Evolutionary conservation across 2,888 invertebrate species (phyloP), one percentile per base, ranked within the genome.

Genomic region (Antheraea assamensis): DNA sequence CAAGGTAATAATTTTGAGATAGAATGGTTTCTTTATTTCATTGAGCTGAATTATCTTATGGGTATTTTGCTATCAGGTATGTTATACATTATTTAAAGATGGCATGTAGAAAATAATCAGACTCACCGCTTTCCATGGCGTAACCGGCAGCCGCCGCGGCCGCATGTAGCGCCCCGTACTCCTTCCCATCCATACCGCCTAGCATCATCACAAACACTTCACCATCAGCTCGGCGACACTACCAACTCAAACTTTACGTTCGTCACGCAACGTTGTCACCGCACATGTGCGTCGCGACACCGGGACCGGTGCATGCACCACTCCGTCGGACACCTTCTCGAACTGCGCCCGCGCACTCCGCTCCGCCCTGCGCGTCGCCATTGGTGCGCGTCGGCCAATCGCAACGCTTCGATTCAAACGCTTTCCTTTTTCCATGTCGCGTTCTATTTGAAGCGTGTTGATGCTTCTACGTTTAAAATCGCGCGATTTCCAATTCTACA

Each of bases 361-460:
- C 77, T 78, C 85, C 83, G 87, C 85, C 86, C 90, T 90, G 89
- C 90, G 88, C 87, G 82, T 83, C 85, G 88, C 92, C 91, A 93
- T 93, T 92, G 93, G 92, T 81, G 89, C 90, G 88, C 87, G 78
- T 84, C 91, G 82, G 81, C 94, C 93, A 94, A 94, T 94, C 93
- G 90, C 90, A 78, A 89, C 92, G 93, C 93, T 92, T 90, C 92
- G 93, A 92, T 93, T 92, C 92, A 83, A 88, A 88, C 90, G 90
- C 90, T 90, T 90, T 92, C 91, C 90, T 91, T 93, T 92, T 93
- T 90, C 93, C 92, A 87, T 91, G 90, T 90, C 89, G 90, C 90
- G 89, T 92, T 92, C 90, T 91, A 94, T 93, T 92, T 90, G 93
- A 93, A 92, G 93, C 92, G 91, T 90, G 89, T 82, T 89, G 91